These are phyloP conservation scores for Ictidomys tridecemlineatus DNA, from an alignment of 2,113 vertebrate species.

Conservation along the genomic window DNA sequence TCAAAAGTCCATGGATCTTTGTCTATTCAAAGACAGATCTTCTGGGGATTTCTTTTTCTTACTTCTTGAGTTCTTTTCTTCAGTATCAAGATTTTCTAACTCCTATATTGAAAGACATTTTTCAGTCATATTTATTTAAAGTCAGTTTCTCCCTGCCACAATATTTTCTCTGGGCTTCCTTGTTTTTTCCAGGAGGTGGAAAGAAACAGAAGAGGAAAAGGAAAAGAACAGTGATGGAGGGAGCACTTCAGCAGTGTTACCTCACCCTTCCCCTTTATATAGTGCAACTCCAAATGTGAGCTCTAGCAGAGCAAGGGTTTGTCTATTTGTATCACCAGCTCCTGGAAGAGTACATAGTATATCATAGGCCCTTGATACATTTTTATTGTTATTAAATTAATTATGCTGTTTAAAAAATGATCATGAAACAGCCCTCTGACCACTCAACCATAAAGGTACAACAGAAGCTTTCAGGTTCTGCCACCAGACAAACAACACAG, in stretches of 20 bases:
- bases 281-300: not conserved
- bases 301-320: not conserved
- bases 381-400: not conserved
- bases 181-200: not conserved
- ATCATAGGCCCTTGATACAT: not conserved
- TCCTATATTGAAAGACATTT: slow-evolving; percentile 8
- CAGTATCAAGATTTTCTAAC: not conserved
- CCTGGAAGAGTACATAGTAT: not conserved
- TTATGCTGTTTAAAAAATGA: not conserved
- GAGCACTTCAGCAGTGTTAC: not conserved
- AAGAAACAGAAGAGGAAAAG: not conserved
- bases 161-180: not conserved
- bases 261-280: not conserved
- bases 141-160: slow-evolving; percentile 3
- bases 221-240: rapidly evolving
- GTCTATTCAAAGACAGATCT: not conserved
- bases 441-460: not conserved
- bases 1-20: slow-evolving; percentile 27
- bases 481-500: not conserved
- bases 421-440: not conserved
- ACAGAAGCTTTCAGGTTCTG: not conserved
- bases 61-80: not conserved
- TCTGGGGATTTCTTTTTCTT: not conserved
- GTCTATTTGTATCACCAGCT: not conserved
- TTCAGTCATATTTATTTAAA: slow-evolving; percentile 33